These are phyloP conservation scores for Cenopis cana DNA, from an alignment of 2,888 invertebrate species.

Conservation along the genomic window DNA sequence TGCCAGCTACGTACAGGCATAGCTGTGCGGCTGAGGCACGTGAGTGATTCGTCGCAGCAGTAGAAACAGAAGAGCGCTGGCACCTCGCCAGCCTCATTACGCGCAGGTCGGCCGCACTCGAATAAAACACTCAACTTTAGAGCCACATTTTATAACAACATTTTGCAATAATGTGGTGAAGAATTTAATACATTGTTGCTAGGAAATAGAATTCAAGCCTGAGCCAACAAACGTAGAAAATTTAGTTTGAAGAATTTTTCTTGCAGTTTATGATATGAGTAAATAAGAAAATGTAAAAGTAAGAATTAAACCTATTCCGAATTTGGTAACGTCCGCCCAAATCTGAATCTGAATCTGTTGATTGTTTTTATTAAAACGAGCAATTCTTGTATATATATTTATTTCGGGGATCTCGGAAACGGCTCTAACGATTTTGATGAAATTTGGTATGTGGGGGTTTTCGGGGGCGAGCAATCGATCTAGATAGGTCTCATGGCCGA, in stretches of 20 bases:
- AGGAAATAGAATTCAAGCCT: not conserved
- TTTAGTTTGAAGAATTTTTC: not conserved
- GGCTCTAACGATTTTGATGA: too few species aligned
- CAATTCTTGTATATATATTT: too few species aligned
- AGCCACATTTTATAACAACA: slow-evolving; percentile 8
- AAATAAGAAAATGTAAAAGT: too few species aligned
- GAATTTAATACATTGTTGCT: slow-evolving; percentile 5
- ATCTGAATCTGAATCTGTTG: too few species aligned
- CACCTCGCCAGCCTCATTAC: slow-evolving; percentile 1
- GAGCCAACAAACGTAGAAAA: not conserved
- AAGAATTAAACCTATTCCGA: too few species aligned
- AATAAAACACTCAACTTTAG: slow-evolving; percentile 12
- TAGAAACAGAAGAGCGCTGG: slow-evolving; percentile 4
- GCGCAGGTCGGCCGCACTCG: slow-evolving; percentile 10
- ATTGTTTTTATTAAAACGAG: too few species aligned
- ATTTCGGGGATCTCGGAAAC: too few species aligned
- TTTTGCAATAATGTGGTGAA: not conserved
- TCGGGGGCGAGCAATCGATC: too few species aligned
- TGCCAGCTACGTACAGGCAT: too few species aligned
- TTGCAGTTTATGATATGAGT: not conserved
- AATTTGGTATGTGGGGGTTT: too few species aligned
- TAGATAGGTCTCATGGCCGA: too few species aligned
- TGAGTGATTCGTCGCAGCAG: not conserved
- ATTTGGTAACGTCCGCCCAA: too few species aligned
- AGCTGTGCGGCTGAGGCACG: not conserved